Evolutionary conservation across 2,888 invertebrate genomes (phyloP), one percentile per base, ranked within the genome.

Genomic region (Eristalinus sepulchralis): DNA sequence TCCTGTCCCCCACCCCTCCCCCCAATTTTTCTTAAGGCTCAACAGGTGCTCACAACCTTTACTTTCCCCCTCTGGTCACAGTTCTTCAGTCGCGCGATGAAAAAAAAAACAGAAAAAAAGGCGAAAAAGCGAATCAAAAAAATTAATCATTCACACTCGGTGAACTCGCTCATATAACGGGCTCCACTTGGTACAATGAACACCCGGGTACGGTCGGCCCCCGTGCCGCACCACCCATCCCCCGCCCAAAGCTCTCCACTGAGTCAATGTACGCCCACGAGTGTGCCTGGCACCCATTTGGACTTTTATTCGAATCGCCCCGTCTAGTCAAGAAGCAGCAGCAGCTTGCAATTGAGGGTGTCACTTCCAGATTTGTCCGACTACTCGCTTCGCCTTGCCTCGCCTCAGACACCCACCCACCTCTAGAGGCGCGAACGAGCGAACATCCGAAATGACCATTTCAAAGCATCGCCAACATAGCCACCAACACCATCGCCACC

Each of bases 271-370:
- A 82, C 85, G 85, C 85, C 85, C 82, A 86, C 82, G 82, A 82
- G 73, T 78, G 82, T 86, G 85, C 85, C 85, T 86, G 85, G 82
- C 73, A 86, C 85, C 78, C 24, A 77, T 66, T 86, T 86, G 82
- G 73, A 82, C 85, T 78, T 82, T 82, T 78, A 78, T 82, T 85
- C 34, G 60, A 60, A 80, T 80, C 71, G 22, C 66, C 62, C 67
- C 57, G 66, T 76, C 76, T 57, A 81, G 67, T 72, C 47, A 2
- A 27, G 17, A 17, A n/a, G 47, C 67, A 39, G 47, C 67, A 39
- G n/a, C n/a, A 34, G 31, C 22, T 72, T 17, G 47, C 11, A 77
- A 86, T 85, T 82, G 82, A 83, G 85, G 85, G 85, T 86, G 85
- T 86, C 78, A 73, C 55, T 76, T 76, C 10, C 22, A 17, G 24